Evolutionary conservation across 2,113 vertebrate species (phyloP).

Genomic region (Bufo bufo): DNA sequence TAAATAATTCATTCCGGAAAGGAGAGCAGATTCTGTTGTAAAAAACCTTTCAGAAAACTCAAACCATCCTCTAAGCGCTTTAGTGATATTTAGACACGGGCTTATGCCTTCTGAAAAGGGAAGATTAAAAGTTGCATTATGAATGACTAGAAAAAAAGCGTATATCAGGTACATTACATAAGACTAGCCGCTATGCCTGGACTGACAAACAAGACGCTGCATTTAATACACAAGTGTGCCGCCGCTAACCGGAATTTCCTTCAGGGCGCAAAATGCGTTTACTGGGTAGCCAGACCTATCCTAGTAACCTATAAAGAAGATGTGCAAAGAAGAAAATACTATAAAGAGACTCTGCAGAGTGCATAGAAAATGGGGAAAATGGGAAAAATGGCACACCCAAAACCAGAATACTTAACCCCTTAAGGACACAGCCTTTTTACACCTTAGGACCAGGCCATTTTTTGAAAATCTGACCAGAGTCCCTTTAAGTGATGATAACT

Average conservation of each 20-base stretch:
- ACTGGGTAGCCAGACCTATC: not conserved
- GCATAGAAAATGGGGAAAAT: too few relatives aligned
- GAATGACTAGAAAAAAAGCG: not conserved
- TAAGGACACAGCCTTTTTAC: too few relatives aligned
- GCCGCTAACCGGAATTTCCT: not conserved
- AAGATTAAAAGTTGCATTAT: slow-evolving; percentile 40
- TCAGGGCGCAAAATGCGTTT: too few relatives aligned
- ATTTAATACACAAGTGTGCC: not conserved
- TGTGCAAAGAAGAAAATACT: too few relatives aligned
- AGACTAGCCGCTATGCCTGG: not conserved
- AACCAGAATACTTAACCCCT: too few relatives aligned
- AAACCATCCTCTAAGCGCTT: slow-evolving; percentile 27
- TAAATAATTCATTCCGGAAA: slow-evolving; percentile 35
- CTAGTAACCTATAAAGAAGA: not conserved
- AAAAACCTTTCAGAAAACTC: slow-evolving; percentile 41
- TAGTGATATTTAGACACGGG: slow-evolving; percentile 22
- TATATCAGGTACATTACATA: slow-evolving; percentile 27
- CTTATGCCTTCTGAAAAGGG: slow-evolving; percentile 18
- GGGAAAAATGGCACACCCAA: too few relatives aligned
- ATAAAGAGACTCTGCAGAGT: too few relatives aligned
- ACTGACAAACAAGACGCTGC: not conserved
- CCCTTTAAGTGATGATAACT: too few relatives aligned
- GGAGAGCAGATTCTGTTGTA: slow-evolving; percentile 14
- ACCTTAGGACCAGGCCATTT: too few relatives aligned
- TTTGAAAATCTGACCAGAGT: too few relatives aligned